Base-by-base conservation (phyloP, 2,888 invertebrate species). In the Pherbina coryleti region DNA sequence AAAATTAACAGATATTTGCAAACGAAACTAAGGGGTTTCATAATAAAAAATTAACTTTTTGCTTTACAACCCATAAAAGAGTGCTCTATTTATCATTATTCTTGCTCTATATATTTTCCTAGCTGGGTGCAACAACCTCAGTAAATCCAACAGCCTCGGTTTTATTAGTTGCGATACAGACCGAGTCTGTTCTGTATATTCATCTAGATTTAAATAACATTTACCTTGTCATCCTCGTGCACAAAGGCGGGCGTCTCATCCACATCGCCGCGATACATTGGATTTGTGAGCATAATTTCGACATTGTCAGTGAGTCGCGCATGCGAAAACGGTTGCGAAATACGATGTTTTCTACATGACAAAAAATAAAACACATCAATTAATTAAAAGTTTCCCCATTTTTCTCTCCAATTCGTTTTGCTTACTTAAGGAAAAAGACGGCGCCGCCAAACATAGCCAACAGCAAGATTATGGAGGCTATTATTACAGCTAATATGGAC, bases 251-350 rank as follows among this genome's bases (percentile, higher is more conserved):
- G 92, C 80, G 92, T 93, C 83, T 93, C 92, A 81, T 95, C 95
- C 80, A 92, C 92, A 85, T 93, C 94, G 79, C 93, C 94, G 76
- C 95, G 92, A 90, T 95, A 96, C 93, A 96, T 96, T 37, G 96
- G 96, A 91, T 96, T 96, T 86, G 91, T 93, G 0, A 87, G 83
- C 87, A 87, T 87, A 85, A 95, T 95, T 91, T 95, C 96, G 86
- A 96, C 95, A 90, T 95, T 95, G 90, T 96, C 96, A 78, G 95
- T 92, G 85, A 96, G 93, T 14, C 96, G 92, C 79, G 94, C 93
- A 91, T 96, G 96, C 83, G 93, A 93, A 88, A 96, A 96, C 72
- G 93, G 92, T 82, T 91, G 91, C 4, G 93, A 92, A 84, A 89
- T 89, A 82, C 89, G 87, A 82, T 89, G 86, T 86, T 88, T 90